phyloP scores from a whole-genome alignment of 2,888 invertebrate genomes.

The Papilio demoleus region DNA sequence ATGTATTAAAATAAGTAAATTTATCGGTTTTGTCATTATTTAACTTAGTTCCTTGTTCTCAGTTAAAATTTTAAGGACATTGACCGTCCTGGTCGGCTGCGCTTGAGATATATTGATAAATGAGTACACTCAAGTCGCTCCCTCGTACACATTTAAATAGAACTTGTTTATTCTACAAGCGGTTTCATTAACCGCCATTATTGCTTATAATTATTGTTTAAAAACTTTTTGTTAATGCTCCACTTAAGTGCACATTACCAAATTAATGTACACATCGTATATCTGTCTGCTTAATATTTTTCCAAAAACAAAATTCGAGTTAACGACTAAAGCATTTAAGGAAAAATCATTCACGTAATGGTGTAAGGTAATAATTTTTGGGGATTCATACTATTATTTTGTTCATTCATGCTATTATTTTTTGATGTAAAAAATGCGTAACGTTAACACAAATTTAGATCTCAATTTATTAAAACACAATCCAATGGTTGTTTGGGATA shows the following conservation, averaged over 20 bases:
- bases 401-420: neutral
- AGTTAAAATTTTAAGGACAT: slow-evolving; percentile 54
- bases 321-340: no score
- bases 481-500: neutral
- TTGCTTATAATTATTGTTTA: slow-evolving; percentile 23
- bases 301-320: neutral
- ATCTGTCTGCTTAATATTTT: slow-evolving; percentile 1
- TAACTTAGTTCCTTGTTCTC: slow-evolving; percentile 45
- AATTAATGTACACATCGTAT: slow-evolving; percentile 16
- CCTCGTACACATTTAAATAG: slow-evolving; percentile 33
- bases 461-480: neutral
- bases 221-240: slow-evolving; percentile 20
- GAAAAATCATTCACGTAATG: neutral
- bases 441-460: neutral
- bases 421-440: neutral
- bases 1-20: neutral
- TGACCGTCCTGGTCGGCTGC: slow-evolving; percentile 58
- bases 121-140: slow-evolving; percentile 26
- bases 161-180: slow-evolving; percentile 34
- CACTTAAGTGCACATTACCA: slow-evolving; percentile 25
- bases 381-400: no score
- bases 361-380: neutral
- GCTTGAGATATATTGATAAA: slow-evolving; percentile 49
- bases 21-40: slow-evolving; percentile 18
- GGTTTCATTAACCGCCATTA: slow-evolving; percentile 26